Conservation (phyloP, 1,140 invertebrate species). For the Ephestia elutella region DNA sequence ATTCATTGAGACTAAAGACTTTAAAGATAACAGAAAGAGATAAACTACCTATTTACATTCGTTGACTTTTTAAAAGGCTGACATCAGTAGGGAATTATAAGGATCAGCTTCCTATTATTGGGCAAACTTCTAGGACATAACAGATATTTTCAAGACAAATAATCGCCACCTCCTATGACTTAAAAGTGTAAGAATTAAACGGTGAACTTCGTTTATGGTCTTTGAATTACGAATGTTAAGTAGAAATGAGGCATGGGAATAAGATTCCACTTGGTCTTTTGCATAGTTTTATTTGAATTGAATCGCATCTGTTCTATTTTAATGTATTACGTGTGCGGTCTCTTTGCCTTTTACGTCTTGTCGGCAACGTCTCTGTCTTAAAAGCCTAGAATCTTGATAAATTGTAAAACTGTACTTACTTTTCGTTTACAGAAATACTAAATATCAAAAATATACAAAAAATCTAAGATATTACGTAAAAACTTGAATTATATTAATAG, state of each 20-base stretch:
- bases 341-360: slow-evolving; percentile 7
- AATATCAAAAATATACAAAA: too few relatives aligned
- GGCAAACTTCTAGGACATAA: too few relatives aligned
- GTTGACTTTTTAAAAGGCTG: too few relatives aligned
- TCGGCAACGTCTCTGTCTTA: neutral
- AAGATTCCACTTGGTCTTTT: slow-evolving; percentile 21
- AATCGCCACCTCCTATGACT: slow-evolving; percentile 21
- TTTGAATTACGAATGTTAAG: slow-evolving; percentile 46
- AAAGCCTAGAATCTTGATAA: neutral
- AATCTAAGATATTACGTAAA: too few relatives aligned
- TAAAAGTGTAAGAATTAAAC: slow-evolving; percentile 16
- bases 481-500: neutral
- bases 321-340: slow-evolving; percentile 19
- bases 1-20: too few relatives aligned
- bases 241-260: slow-evolving; percentile 46
- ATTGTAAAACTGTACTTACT: too few relatives aligned
- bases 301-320: slow-evolving; percentile 23
- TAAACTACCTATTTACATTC: too few relatives aligned
- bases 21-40: too few relatives aligned
- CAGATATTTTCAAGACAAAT: too few relatives aligned
- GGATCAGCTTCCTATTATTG: too few relatives aligned
- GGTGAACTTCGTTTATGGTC: slow-evolving; percentile 40
- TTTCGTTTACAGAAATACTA: too few relatives aligned
- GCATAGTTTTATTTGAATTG: slow-evolving; percentile 28
- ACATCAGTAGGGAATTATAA: too few relatives aligned